Evolutionary conservation across 2,113 vertebrate genomes (phyloP), one percentile per base, ranked within the genome.

Genomic region (Sciurus niger): DNA sequence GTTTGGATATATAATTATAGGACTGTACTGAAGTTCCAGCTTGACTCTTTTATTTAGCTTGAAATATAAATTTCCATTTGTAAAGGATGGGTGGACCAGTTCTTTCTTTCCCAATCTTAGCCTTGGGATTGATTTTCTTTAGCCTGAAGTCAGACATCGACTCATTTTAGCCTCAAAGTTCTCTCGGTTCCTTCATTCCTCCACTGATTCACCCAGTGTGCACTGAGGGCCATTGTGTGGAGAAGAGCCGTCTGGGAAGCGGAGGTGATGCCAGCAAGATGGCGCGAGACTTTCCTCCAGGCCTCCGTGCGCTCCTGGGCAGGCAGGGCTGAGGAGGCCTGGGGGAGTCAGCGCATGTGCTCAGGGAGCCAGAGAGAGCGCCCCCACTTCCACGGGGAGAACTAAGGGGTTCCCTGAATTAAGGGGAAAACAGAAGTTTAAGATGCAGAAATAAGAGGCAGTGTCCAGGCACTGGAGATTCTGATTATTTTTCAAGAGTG

Each of bases 1-100:
- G 28, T 79, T 93, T 95, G 96, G 77, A 89, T 93, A 96, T 94
- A 60, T 78, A 74, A 95, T 94, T 70, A 95, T 9, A 72, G 20
- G 46, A 30, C 67, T 12, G 37, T 55, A 18, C 34, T 32, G 34
- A 89, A 84, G 22, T 43, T 95, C 83, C 76, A 24, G 4, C 78
- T 84, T 16, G 46, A 79, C 70, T 68, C 51, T 55, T 55, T 43
- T 46, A 51, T 79, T 76, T 37, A 10, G 22, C 72, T 89, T 84
- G 96, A 93, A 70, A 88, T 53, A 37, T 48, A 80, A 82, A 84
- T 96, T 93, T 93, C 96, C 94, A 80, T 60, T 63, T 24, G 70
- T 28, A 65, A 93, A 96, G 78, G 7, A 83, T 8, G 58, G 53
- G 85, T 37, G 87, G 25, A 1, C 34, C 6, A 8, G 32, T n/a